Base-by-base conservation (phyloP, 2,888 invertebrate genomes). In the Zhengitettix transpicula region DNA sequence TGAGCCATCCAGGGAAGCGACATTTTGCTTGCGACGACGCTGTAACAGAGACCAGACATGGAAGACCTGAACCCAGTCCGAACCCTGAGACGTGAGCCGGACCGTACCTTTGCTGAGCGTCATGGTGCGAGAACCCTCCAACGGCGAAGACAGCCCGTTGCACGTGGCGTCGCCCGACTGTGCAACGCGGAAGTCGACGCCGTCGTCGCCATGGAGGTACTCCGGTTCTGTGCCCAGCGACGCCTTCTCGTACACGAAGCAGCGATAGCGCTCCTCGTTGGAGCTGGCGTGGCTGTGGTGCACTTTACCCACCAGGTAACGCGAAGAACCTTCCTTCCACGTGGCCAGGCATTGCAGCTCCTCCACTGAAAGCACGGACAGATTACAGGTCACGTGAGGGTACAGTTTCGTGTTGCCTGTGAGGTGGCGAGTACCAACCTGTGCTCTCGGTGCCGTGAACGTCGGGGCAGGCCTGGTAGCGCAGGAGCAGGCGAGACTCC, bases 401-500 rank as follows among this genome's bases (percentile, higher is more conserved):
- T 47, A 3, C 47, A 8, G 47, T 47, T n/a, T 47, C 12, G 8
- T 5, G 5, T 52, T 52, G 3, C 16, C 1, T 7, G 1, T n/a
- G 53, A 52, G 17, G 16, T 12, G 16, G 11, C n/a, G 16, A 11
- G 61, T 62, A 66, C 75, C 75, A 74, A 92, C 93, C 89, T 69
- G 91, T 88, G 72, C 91, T 92, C 71, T 94, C 94, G 1, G 93
- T 89, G 57, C 89, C 91, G 66, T 84, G 82, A 9, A 94, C 87
- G 74, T 94, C 93, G 15, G 91, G 91, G 72, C 96, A 96, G 9
- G 93, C 93, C 72, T 94, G 93, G 74, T 93, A 95, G 73, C 88
- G 88, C 70, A 96, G 84, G 65, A 94, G 80, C 58, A 95, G 79
- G 65, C 89, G 81, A 65, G 91, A 92, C 69, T 93, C 89, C 72